phyloP scores from a whole-genome alignment of 1,140 invertebrate species.

The Pseudobourletiella spinata region DNA sequence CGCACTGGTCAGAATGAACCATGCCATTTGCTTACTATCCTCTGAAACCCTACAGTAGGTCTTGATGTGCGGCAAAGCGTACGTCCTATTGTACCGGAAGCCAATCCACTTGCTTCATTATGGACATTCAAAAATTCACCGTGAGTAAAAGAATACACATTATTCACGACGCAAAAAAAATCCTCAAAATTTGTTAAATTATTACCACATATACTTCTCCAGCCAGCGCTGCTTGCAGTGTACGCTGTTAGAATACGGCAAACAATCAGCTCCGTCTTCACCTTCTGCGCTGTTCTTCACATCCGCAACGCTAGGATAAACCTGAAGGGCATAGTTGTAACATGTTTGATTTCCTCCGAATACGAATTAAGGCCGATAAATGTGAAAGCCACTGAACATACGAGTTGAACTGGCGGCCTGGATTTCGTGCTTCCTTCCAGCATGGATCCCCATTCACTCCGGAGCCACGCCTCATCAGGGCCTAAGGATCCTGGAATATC shows the following conservation, averaged over 20 bases:
- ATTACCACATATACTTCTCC: constrained; percentile 63
- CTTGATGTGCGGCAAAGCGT: constrained; percentile 90
- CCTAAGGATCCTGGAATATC: constrained; percentile 13
- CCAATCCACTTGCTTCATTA: not conserved
- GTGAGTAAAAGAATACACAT: no score
- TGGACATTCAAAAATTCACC: no score
- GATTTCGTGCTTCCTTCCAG: constrained; percentile 36
- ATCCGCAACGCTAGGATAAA: constrained; percentile 68
- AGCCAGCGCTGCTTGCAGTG: constrained; percentile 84
- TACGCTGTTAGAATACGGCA: constrained; percentile 72
- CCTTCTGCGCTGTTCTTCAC: constrained; percentile 75
- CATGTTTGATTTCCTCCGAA: no score
- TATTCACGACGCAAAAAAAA: no score
- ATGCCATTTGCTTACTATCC: constrained; percentile 53
- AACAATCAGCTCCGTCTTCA: constrained; percentile 67
- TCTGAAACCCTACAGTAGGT: constrained; percentile 69
- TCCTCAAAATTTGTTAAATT: no score
- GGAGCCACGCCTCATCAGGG: constrained; percentile 26
- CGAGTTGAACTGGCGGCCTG: constrained; percentile 39
- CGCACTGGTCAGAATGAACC: constrained; percentile 81
- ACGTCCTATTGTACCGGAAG: constrained; percentile 45
- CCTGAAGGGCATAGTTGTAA: constrained; percentile 47
- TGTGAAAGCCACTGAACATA: no score
- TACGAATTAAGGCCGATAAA: no score
- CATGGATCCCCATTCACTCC: constrained; percentile 15